Conservation (phyloP, 2,888 invertebrate species). For the Hypomecis atomaria region DNA sequence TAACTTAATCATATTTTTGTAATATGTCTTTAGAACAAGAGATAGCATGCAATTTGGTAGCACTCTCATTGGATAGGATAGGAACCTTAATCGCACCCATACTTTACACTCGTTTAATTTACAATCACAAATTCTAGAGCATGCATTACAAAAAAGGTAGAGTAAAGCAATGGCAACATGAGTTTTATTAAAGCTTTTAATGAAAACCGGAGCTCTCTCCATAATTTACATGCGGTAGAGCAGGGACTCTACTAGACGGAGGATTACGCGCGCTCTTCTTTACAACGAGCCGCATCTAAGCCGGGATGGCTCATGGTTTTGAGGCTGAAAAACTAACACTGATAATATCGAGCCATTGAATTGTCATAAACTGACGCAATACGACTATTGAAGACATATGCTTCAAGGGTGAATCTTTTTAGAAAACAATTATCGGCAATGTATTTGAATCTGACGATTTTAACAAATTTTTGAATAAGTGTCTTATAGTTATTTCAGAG, state of each 20-base stretch:
- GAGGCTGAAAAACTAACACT: not conserved
- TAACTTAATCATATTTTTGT: too few relatives aligned
- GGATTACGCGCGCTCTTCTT: conserved; percentile 21
- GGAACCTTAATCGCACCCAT: not conserved
- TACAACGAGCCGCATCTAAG: not conserved
- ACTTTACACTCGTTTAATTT: conserved; percentile 13
- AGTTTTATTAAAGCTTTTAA: conserved; percentile 68
- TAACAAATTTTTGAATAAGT: too few relatives aligned
- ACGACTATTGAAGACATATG: too few relatives aligned
- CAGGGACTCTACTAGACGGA: conserved; percentile 36
- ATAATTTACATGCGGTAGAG: conserved; percentile 63
- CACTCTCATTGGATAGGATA: not conserved
- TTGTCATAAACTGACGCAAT: too few relatives aligned
- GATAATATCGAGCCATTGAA: too few relatives aligned
- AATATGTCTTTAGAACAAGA: too few relatives aligned
- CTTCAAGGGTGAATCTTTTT: too few relatives aligned
- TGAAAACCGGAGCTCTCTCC: conserved; percentile 60
- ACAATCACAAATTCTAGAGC: conserved; percentile 23
- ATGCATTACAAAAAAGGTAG: conserved; percentile 38
- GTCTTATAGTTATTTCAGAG: too few relatives aligned
- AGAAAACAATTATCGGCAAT: too few relatives aligned
- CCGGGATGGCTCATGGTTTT: not conserved
- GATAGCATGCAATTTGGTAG: not conserved
- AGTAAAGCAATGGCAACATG: conserved; percentile 37
- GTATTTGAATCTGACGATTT: too few relatives aligned